These are phyloP conservation scores for Vulpes vulpes DNA, from an alignment of 2,113 vertebrate species.

Conservation along the genomic window DNA sequence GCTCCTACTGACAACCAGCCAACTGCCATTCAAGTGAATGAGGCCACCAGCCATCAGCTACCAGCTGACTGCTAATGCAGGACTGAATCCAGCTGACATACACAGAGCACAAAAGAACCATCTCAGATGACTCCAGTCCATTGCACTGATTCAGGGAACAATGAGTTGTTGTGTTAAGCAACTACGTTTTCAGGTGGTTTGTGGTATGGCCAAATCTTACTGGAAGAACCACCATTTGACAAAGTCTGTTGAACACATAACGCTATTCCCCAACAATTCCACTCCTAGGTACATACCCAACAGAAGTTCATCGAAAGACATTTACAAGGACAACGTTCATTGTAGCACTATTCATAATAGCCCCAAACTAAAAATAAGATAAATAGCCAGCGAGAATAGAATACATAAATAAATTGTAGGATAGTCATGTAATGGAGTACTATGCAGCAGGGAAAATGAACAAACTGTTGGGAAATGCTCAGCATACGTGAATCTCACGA, in stretches of 20 bases:
- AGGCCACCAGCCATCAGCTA: not conserved
- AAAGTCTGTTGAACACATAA: not conserved
- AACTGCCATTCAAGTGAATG: not conserved
- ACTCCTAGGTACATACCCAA: not conserved
- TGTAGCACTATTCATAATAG: not conserved
- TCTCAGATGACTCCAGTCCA: not conserved
- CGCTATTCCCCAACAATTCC: not conserved
- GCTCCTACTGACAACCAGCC: not conserved
- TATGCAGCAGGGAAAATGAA: not conserved
- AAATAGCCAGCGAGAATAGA: not conserved
- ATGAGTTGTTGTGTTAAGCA: not conserved
- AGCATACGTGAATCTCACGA: not conserved
- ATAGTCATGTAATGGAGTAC: not conserved
- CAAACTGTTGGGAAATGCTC: not conserved
- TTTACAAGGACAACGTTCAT: not conserved
- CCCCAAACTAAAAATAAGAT: not conserved
- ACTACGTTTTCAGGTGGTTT: not conserved
- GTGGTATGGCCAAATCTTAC: not conserved
- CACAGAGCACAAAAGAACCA: not conserved
- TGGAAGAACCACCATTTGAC: not conserved
- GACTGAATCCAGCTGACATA: not conserved
- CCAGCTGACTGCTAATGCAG: not conserved
- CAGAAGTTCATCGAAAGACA: not conserved
- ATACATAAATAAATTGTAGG: not conserved
- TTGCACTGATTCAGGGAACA: not conserved